Evolutionary conservation across 1,140 invertebrate genomes (phyloP), one percentile per base, ranked within the genome.

Genomic region (Hormaphis cornu): DNA sequence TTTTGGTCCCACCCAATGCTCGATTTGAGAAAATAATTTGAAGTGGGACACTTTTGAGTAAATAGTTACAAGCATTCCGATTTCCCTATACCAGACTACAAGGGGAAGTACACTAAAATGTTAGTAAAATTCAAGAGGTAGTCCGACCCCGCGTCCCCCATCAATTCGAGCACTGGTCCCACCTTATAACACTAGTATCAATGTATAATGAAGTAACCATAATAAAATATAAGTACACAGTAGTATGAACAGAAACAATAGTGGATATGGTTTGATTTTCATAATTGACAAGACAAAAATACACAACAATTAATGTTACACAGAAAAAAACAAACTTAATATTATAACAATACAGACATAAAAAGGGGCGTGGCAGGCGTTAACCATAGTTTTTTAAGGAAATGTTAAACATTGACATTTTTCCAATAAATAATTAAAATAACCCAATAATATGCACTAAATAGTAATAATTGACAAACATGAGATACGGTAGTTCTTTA

Each of bases 391-490:
- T 18, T 44, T 66, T 66, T 46, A 30, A 66, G 61, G 61, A 66
- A 66, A 48, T 66, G 42, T 66, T 24, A 48, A 66, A 66, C 44
- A 66, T 48, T 30, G 61, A 50, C 42, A 22, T 30, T 46, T 22
- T 48, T 44, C 50, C 61, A 20, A 50, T 66, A 66, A 50, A 66
- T 42, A 48, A 66, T 66, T 50, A 66, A 66, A 66, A 33, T 66
- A 66, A 66, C 61, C 61, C 44, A 24, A 66, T 48, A 35, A 33
- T 66, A 66, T 66, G 61, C 61, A 66, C 61, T 66, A 66, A 66
- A 66, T 50, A 48, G 61, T 66, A 66, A 66, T 66, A 66, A 66
- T 66, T 66, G 61, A 66, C 61, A 66, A 66, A 66, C 61, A 66
- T 66, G 61, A 66, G 61, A 66, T 66, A 66, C 61, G 26, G 61